phyloP scores from a whole-genome alignment of 2,113 vertebrate species.

The Talpa occidentalis region DNA sequence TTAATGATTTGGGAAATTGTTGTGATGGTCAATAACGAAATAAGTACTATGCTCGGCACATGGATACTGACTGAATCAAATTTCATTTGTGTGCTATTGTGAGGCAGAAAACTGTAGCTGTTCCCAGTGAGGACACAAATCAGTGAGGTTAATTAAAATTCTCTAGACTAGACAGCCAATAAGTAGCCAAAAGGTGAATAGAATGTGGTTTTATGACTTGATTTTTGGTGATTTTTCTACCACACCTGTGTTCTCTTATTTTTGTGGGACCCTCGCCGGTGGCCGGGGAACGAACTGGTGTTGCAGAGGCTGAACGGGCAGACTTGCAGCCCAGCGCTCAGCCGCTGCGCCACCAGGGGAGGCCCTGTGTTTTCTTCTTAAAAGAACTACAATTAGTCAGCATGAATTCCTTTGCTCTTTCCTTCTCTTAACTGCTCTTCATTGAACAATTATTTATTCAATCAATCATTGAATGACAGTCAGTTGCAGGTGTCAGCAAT shows the following conservation, averaged over 20 bases:
- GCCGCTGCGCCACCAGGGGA: no score
- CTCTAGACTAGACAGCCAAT: not conserved
- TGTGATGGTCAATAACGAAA: slow-evolving; percentile 15
- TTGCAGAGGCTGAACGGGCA: no score
- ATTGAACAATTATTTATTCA: not conserved
- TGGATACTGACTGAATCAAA: not conserved
- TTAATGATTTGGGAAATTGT: not conserved
- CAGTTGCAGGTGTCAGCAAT: not conserved
- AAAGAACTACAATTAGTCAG: not conserved
- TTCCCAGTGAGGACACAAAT: not conserved
- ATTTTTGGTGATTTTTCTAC: not conserved
- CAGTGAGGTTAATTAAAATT: not conserved
- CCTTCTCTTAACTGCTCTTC: not conserved
- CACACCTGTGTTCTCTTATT: not conserved
- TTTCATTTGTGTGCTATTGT: not conserved
- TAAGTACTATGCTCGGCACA: not conserved
- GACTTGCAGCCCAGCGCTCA: no score
- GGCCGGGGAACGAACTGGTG: no score
- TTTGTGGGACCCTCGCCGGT: no score
- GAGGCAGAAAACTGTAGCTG: not conserved
- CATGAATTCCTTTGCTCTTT: not conserved
- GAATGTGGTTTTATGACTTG: not conserved
- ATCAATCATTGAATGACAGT: not conserved
- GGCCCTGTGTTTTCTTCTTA: not conserved
- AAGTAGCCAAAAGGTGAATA: not conserved